Evolutionary conservation across 53 echinoderm and acorn worm genomes (phyloP), one percentile per base, ranked within the genome.

Genomic region (Glandiceps talaboti): DNA sequence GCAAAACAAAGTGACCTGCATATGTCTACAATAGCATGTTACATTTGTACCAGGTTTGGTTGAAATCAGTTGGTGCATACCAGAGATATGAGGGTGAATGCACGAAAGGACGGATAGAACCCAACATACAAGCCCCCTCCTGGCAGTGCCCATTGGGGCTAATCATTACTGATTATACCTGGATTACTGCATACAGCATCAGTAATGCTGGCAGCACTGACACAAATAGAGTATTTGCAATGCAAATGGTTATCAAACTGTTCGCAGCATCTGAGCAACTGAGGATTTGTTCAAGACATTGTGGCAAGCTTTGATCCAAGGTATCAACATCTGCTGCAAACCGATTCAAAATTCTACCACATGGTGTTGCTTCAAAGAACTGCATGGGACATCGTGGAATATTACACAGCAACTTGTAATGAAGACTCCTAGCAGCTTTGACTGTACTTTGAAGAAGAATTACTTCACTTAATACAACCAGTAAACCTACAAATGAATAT

Each of bases 321-420:
- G 73, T 82, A 73, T 94, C 82, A 14, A 91, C 86, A 75, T 94
- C 94, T 78, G 86, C 89, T 77, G 91, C 84, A 81, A 94, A 94
- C 29, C 91, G 89, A 80, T 94, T 94, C 28, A 94, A 82, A 73
- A 94, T 85, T 30, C 89, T 87, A 91, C 94, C 83, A 80, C 76
- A 45, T 0, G 91, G 91, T 28, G 89, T 87, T 80, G 85, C 89
- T 89, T 94, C 94, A 76, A 91, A 94, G 87, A 91, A 94, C 28
- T 82, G 74, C 91, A 94, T 94, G 31, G 94, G 89, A 76, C 78
- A 80, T n/a, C n/a, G n/a, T n/a, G 29, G 85, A 30, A 84, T 80
- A 31, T 85, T 81, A 32, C 30, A 10, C 0, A 94, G 80, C 31
- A 94, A 81, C 1, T 14, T 20, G 1, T 74, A 33, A 82, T 94